These are phyloP conservation scores for Lipotes vexillifer DNA, from an alignment of 2,113 vertebrate species.

Conservation along the genomic window DNA sequence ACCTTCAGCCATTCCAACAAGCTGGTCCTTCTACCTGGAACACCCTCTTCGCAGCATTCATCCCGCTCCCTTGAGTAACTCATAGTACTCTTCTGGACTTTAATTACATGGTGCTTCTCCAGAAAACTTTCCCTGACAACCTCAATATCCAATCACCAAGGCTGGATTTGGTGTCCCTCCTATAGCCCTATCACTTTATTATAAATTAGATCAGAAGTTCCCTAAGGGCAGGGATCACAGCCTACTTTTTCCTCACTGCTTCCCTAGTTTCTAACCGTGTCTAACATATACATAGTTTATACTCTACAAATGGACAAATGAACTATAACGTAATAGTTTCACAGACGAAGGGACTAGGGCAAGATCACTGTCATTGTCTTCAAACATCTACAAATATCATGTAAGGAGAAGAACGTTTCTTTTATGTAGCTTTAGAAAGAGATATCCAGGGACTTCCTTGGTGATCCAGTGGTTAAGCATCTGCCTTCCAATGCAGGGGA, in stretches of 20 bases:
- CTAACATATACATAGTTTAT: neutral
- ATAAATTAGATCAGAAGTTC: neutral
- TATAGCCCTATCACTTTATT: neutral
- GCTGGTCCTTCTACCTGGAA: neutral
- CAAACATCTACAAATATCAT: neutral
- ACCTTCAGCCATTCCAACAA: neutral
- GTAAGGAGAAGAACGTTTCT: neutral
- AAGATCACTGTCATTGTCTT: neutral
- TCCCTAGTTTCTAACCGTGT: neutral
- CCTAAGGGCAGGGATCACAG: neutral
- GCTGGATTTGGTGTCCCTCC: neutral
- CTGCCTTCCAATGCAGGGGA: too few species aligned
- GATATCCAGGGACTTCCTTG: neutral
- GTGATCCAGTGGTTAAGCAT: too few species aligned
- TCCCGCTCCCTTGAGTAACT: neutral
- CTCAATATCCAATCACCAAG: neutral
- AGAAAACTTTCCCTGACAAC: neutral
- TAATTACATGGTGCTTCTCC: neutral
- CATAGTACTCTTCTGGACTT: neutral
- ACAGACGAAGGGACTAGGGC: neutral
- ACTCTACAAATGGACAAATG: neutral
- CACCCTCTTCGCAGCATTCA: neutral
- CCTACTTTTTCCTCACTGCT: neutral
- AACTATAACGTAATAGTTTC: neutral
- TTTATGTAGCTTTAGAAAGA: conserved; percentile 15